Evolutionary conservation across 1,140 invertebrate genomes (phyloP).

Genomic region (Trigoniulus corallinus): DNA sequence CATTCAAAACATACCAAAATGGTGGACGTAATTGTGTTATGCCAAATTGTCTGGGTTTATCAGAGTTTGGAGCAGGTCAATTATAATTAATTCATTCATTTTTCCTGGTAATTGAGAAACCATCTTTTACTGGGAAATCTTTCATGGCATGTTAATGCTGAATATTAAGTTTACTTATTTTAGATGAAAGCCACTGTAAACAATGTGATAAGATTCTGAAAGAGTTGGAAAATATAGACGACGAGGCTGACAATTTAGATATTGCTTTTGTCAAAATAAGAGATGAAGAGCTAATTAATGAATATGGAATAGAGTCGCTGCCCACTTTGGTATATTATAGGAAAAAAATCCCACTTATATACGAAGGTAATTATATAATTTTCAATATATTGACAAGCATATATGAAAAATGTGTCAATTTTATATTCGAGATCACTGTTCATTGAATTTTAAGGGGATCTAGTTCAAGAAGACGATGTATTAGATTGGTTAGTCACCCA

Average conservation of each 20-base stretch:
- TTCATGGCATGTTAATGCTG: too few relatives aligned
- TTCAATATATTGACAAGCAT: background rate
- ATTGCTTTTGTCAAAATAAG: constrained; percentile 91
- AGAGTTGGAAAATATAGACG: constrained; percentile 85
- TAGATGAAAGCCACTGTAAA: constrained; percentile 82
- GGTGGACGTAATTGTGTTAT: too few relatives aligned
- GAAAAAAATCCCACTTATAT: constrained; percentile 85
- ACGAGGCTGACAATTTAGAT: constrained; percentile 85
- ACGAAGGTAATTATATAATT: constrained; percentile 52
- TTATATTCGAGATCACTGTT: background rate
- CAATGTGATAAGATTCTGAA: constrained; percentile 72
- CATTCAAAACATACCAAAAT: too few relatives aligned
- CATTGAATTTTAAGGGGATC: constrained; percentile 13
- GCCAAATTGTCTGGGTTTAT: too few relatives aligned
- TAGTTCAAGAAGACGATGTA: constrained; percentile 21
- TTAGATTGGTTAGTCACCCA: constrained; percentile 21
- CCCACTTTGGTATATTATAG: constrained; percentile 84
- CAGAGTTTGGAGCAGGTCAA: too few relatives aligned
- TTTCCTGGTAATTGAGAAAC: too few relatives aligned
- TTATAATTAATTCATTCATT: too few relatives aligned
- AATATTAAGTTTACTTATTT: background rate
- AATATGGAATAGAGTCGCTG: constrained; percentile 74
- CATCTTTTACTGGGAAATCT: too few relatives aligned
- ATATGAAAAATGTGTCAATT: background rate
- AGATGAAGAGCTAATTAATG: constrained; percentile 74